Evolutionary conservation across 2,113 vertebrate species (phyloP).

Genomic region (Leptobrachium ailaonicum): DNA sequence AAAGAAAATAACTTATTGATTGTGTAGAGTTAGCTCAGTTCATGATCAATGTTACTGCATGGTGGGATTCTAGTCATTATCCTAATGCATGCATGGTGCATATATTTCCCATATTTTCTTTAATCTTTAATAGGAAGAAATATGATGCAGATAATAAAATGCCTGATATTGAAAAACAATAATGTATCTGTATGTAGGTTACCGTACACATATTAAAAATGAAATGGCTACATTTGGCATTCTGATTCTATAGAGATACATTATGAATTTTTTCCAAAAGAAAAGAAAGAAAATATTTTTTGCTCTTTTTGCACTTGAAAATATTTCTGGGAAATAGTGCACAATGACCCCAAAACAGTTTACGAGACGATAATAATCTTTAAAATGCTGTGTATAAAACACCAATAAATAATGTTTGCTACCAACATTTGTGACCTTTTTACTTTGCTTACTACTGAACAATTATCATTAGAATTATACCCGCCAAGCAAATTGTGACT

Average conservation of each 20-base stretch:
- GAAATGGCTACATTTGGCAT: neutral
- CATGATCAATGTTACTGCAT: conserved; percentile 43
- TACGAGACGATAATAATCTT: neutral
- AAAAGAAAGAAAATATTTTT: neutral
- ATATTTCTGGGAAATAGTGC: neutral
- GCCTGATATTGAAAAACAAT: neutral
- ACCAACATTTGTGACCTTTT: neutral
- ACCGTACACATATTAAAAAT: neutral
- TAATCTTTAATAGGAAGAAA: neutral
- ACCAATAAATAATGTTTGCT: neutral
- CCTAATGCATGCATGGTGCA: conserved; percentile 31
- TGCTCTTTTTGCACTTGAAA: neutral
- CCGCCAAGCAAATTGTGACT: too few relatives aligned
- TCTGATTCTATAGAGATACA: neutral
- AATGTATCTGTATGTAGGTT: neutral
- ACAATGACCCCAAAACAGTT: neutral
- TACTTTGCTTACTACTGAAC: neutral
- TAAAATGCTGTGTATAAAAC: conserved; percentile 5
- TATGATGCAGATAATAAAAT: neutral
- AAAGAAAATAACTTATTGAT: conserved; percentile 50
- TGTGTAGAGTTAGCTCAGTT: conserved; percentile 42
- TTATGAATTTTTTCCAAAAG: neutral
- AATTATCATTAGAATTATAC: neutral
- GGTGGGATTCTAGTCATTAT: conserved; percentile 37
- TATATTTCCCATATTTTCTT: neutral